These are phyloP conservation scores for Peromyscus melanophrys DNA, from an alignment of 2,797 vertebrate genomes.

Conservation along the genomic window DNA sequence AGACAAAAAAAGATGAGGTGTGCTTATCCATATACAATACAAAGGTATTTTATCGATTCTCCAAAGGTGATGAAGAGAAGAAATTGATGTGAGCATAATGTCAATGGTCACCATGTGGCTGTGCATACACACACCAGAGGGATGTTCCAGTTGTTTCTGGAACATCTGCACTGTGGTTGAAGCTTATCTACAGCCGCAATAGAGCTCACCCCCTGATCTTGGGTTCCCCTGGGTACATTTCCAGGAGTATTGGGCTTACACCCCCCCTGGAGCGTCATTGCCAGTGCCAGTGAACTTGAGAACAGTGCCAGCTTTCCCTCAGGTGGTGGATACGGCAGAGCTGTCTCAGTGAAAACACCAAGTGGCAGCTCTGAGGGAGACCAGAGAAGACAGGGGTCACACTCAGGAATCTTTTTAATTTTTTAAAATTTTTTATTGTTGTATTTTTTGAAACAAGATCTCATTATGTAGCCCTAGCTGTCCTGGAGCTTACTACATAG, in stretches of 20 bases:
- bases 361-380: not conserved
- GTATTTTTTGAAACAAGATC: not conserved
- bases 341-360: not conserved
- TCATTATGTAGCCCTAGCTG: not conserved
- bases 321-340: not conserved
- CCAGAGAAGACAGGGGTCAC: not conserved
- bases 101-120: not conserved
- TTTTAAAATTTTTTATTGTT: no score
- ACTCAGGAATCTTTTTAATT: not conserved
- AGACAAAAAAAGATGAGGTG: conserved; percentile 6
- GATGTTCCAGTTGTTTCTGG: not conserved
- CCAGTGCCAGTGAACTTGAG: not conserved
- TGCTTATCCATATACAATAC: conserved; percentile 56
- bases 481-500: not conserved
- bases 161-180: not conserved
- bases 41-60: not conserved
- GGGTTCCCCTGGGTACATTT: not conserved
- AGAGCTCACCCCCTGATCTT: not conserved
- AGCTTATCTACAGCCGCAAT: not conserved
- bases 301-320: not conserved
- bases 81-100: not conserved
- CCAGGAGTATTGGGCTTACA: not conserved
- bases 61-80: accelerated
- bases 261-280: not conserved
- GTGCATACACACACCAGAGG: not conserved